Conservation (phyloP, 2,113 vertebrate genomes). For the Lutjanus erythropterus region DNA sequence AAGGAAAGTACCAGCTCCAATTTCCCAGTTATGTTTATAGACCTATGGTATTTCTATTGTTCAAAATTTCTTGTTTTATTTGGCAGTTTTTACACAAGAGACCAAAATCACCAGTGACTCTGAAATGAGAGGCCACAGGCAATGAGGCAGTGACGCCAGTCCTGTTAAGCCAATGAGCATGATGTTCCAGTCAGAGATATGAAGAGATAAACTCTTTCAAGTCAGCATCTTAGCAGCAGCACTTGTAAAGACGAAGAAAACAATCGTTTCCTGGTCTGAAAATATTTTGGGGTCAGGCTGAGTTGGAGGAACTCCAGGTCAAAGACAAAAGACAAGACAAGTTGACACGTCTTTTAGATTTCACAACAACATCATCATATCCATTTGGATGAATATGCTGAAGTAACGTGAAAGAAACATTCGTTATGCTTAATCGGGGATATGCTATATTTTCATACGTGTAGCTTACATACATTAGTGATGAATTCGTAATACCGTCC, state of each 20-base stretch:
- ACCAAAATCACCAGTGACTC: neutral
- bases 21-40: neutral
- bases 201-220: neutral
- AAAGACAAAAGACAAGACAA: neutral
- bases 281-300: conserved; percentile 19
- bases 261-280: conserved; percentile 3
- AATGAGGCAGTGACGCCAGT: neutral
- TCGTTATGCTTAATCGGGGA: no score
- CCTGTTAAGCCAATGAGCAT: neutral
- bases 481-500: no score
- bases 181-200: conserved; percentile 21
- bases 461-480: no score
- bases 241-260: neutral
- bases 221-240: neutral
- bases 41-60: neutral
- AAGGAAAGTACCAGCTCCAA: neutral
- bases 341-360: neutral
- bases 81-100: neutral
- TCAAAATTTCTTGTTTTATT: neutral
- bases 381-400: no score
- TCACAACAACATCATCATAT: neutral
- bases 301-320: conserved; percentile 7
- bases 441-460: no score
- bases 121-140: neutral
- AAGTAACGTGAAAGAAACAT: neutral